Conservation (phyloP, 2,797 vertebrate genomes). For the Cynodonichthys magdalenae region DNA sequence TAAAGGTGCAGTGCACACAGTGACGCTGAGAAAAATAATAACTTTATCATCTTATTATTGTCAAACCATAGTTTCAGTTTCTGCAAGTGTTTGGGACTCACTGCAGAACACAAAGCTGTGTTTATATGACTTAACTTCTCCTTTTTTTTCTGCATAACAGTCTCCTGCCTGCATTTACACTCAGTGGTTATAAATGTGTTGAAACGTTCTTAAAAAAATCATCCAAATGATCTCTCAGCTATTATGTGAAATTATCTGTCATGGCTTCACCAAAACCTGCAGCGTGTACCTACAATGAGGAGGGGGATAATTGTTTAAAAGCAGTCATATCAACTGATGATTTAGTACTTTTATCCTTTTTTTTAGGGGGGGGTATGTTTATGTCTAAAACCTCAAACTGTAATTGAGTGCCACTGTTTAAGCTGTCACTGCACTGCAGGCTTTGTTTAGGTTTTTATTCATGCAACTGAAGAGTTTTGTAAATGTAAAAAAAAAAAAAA, state of each 20-base stretch:
- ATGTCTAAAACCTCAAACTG: conserved; percentile 32
- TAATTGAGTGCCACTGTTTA: conserved; percentile 29
- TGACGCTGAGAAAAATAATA: not conserved
- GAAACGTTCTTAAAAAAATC: conserved; percentile 55
- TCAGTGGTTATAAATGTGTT: conserved; percentile 57
- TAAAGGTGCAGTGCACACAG: conserved; percentile 2
- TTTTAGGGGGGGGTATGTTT: conserved; percentile 8
- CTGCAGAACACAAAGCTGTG: conserved; percentile 14
- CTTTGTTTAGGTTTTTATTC: conserved; percentile 62
- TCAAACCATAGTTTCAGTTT: conserved; percentile 12
- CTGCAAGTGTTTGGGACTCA: conserved; percentile 25
- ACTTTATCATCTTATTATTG: not conserved
- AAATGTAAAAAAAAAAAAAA: conserved; percentile 1
- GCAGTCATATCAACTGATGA: conserved; percentile 32
- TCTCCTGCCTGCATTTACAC: conserved; percentile 55
- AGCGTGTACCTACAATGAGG: conserved; percentile 53
- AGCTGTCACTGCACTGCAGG: conserved; percentile 19
- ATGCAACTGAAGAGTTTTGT: conserved; percentile 13
- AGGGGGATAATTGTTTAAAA: conserved; percentile 50
- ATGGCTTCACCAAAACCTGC: conserved; percentile 36
- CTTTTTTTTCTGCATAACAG: conserved; percentile 30
- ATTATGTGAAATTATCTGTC: conserved; percentile 54
- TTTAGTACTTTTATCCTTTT: conserved; percentile 15
- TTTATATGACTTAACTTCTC: conserved; percentile 32
- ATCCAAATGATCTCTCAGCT: conserved; percentile 41